Base-by-base conservation (phyloP, 2,888 invertebrate species). In the Neoaliturus tenellus region DNA sequence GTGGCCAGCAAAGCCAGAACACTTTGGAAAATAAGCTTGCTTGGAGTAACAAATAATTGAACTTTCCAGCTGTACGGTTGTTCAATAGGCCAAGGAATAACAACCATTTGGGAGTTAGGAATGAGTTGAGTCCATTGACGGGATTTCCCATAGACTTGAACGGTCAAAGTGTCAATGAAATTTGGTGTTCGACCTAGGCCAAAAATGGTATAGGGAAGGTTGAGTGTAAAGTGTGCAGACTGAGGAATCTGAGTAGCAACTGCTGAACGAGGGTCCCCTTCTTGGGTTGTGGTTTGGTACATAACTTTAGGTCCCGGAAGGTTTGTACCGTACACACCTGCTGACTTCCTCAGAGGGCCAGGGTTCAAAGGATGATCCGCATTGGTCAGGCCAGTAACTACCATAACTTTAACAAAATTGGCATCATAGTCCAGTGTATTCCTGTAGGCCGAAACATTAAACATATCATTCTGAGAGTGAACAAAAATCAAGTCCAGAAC, bases 101-200 rank as follows among this genome's bases (percentile, higher is more conserved):
- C 96, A 44, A 99, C 96, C 91, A 99, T 96, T 91, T 99, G 99
- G 0, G 99, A 98, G 90, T 99, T 99, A 0, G 99, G 99, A 89
- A 99, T 99, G 81, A 98, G 95, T 90, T 98, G 98, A 0, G 95
- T 95, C 96, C 97, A 98, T 84, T 94, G 94, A 87, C 94, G 94
- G n/a, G 93, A 89, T 87, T 78, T 89, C 88, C 90, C 91, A 89
- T 87, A 87, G 51, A 88, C 80, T 10, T 97, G 97, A 0, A 98
- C 97, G 82, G 94, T 94, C 44, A 99, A 91, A 14, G 93, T 94
- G 89, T 99, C 99, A 0, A 99, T 97, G 91, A 99, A 99, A 91
- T 99, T 99, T 0, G 99, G 99, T 48, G 98, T 98, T 84, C 98
- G 94, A 1, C 99, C 99, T n/a, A 99, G 92, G 0, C 99, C 99